Percentiles rank a stretch among this genome's conserved stretches.
Evolutionary conservation across 2,113 vertebrate genomes (phyloP).

Genomic region (Pyxicephalus adspersus): DNA sequence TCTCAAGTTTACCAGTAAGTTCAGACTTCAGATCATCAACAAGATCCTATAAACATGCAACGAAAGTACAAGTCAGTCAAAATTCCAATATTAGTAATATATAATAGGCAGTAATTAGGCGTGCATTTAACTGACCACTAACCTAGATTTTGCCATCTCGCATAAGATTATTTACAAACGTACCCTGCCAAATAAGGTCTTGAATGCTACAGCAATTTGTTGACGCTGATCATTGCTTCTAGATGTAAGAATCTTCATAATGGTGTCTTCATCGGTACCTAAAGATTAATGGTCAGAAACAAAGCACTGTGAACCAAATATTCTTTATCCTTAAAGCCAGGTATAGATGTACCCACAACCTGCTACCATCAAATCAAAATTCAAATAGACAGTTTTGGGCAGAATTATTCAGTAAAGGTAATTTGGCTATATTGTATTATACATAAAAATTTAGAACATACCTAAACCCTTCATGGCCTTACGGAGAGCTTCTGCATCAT

Average conservation of each 20-base stretch:
- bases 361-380: not conserved
- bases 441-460: conserved; percentile 62
- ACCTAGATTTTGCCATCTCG: not conserved
- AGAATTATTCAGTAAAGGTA: not conserved
- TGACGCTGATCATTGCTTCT: conserved; percentile 90
- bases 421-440: not conserved
- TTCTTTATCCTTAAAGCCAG: conserved; percentile 13
- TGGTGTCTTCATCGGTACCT: conserved; percentile 90
- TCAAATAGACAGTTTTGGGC: not conserved
- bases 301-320: conserved; percentile 36
- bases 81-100: not conserved
- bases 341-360: not conserved
- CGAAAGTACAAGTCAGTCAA: too few relatives aligned
- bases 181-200: conserved; percentile 90
- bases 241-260: conserved; percentile 82
- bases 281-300: conserved; percentile 43
- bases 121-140: too few relatives aligned
- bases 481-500: conserved; percentile 87
- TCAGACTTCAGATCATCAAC: conserved; percentile 89
- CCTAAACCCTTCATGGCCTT: conserved; percentile 97
- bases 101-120: too few relatives aligned
- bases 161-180: conserved; percentile 28
- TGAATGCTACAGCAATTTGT: conserved; percentile 83
- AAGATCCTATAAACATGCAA: conserved; percentile 82
- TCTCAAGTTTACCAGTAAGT: conserved; percentile 90